A percentile compares a stretch with the other conserved stretches of the same genome.
phyloP scores from a whole-genome alignment of 2,113 vertebrate genomes.

The Callipepla californica region DNA sequence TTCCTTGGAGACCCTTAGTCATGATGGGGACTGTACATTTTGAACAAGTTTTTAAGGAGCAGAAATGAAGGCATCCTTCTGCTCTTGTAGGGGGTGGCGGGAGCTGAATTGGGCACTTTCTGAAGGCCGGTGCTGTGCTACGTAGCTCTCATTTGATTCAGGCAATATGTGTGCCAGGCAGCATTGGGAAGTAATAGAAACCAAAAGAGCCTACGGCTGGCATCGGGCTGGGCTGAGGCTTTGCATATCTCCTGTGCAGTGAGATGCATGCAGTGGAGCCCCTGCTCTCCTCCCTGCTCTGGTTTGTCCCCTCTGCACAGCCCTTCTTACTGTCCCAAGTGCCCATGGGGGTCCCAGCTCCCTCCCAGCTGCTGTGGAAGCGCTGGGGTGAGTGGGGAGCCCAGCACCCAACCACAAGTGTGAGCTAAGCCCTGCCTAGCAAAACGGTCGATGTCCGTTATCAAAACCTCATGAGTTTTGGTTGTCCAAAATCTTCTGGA shows the following conservation, averaged over 20 bases:
- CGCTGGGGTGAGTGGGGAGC: neutral
- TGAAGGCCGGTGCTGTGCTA: neutral
- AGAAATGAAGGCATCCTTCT: rapidly evolving
- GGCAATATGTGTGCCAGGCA: neutral
- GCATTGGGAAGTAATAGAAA: neutral
- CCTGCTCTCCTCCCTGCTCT: neutral
- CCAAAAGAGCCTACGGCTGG: neutral
- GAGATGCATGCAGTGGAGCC: neutral
- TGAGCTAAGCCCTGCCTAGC: neutral
- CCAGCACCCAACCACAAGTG: rapidly evolving
- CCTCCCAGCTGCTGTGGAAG: neutral
- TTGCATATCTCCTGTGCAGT: neutral
- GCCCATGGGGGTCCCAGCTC: neutral
- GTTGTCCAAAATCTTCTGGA: neutral
- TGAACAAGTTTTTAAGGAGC: neutral
- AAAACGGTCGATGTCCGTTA: rapidly evolving
- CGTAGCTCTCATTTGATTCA: neutral
- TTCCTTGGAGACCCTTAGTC: neutral
- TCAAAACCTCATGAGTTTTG: neutral
- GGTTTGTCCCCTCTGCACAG: neutral
- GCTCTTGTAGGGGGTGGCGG: rapidly evolving
- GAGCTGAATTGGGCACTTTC: neutral
- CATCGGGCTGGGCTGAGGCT: neutral
- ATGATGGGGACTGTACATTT: neutral
- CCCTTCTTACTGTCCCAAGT: neutral